phyloP scores from a whole-genome alignment of 2,113 vertebrate species.

The Oncorhynchus kisutch region DNA sequence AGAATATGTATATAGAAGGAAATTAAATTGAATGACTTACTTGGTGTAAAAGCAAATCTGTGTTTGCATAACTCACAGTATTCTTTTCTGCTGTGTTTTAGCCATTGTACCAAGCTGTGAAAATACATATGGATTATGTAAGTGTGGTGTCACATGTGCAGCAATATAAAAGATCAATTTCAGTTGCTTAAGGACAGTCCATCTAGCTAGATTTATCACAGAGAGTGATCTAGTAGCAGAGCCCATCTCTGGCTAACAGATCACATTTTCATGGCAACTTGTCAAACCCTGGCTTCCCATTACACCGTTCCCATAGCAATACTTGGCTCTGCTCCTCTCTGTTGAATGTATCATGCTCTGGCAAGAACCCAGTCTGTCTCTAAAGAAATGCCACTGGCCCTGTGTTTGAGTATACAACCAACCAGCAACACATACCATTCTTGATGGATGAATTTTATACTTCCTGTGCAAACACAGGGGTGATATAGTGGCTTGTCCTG shows the following conservation, averaged over 20 bases:
- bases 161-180: background rate
- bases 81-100: constrained; percentile 99
- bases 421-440: constrained; percentile 86
- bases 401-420: too few relatives aligned
- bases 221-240: too few relatives aligned
- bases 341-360: too few relatives aligned
- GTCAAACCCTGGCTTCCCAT: background rate
- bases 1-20: background rate
- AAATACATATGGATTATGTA: constrained; percentile 9
- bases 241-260: background rate
- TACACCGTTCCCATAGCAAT: background rate
- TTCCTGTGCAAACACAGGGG: constrained; percentile 98
- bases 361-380: too few relatives aligned
- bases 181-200: too few relatives aligned
- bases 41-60: constrained; percentile 99
- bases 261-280: background rate
- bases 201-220: too few relatives aligned
- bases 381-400: background rate
- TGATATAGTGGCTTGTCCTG: constrained; percentile 97
- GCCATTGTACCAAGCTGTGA: constrained; percentile 98
- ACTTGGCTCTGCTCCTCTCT: too few relatives aligned
- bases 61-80: constrained; percentile 99
- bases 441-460: constrained; percentile 99
- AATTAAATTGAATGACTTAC: constrained; percentile 75
- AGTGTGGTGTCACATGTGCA: background rate